Evolutionary conservation across 2,888 invertebrate genomes (phyloP).

Genomic region (Lasioglossum villosulum): DNA sequence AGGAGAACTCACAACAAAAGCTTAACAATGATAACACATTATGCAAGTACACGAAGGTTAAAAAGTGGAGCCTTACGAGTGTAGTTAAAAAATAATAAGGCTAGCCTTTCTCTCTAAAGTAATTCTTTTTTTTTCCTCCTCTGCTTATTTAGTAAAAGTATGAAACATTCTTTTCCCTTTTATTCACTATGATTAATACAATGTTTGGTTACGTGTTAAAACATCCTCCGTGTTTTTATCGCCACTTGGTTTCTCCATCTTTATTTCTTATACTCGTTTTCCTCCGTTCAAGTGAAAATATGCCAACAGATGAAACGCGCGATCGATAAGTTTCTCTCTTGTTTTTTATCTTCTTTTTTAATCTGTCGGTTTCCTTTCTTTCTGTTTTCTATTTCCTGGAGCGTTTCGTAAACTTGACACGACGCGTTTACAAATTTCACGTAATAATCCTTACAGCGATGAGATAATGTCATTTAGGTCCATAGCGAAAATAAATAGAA

Average conservation of each 20-base stretch:
- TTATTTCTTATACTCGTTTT: constrained; percentile 15
- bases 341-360: constrained; percentile 4
- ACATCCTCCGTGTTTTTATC: constrained; percentile 33
- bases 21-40: constrained; percentile 76
- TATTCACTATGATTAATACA: constrained; percentile 66
- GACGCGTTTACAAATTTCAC: constrained; percentile 41
- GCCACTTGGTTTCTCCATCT: constrained; percentile 21
- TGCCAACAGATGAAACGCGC: constrained; percentile 56
- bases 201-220: constrained; percentile 56
- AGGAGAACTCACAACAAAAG: constrained; percentile 70
- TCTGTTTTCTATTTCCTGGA: constrained; percentile 32
- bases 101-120: constrained; percentile 62
- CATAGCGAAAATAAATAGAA: constrained; percentile 72
- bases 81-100: constrained; percentile 64
- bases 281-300: constrained; percentile 57
- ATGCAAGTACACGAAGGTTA: constrained; percentile 76
- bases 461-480: constrained; percentile 66
- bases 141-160: constrained; percentile 67
- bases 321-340: constrained; percentile 42
- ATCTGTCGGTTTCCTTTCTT: constrained; percentile 17
- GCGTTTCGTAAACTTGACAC: constrained; percentile 36
- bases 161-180: constrained; percentile 52
- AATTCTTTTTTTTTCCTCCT: constrained; percentile 37
- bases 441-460: constrained; percentile 54
- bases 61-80: constrained; percentile 70